Percentiles rank a stretch among this genome's conserved stretches.
Evolutionary conservation across 1,140 invertebrate genomes (phyloP).

Genomic region (Caerostris darwini): DNA sequence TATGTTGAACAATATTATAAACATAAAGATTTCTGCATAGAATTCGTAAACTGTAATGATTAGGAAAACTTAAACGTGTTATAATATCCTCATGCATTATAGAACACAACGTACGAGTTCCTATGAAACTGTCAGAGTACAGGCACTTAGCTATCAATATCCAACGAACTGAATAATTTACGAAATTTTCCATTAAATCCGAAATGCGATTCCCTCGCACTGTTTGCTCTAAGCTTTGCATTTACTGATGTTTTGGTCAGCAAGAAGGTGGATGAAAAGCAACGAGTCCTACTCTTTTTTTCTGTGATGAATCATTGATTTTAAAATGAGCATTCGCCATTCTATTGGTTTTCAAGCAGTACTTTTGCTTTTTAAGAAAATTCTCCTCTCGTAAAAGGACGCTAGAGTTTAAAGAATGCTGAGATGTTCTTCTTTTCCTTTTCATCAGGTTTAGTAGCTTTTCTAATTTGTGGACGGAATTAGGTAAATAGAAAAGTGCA

Average conservation of each 20-base stretch:
- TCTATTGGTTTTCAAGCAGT: too few species aligned
- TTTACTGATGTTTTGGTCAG: too few species aligned
- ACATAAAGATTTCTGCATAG: neutral
- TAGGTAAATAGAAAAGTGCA: too few species aligned
- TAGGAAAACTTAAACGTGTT: neutral
- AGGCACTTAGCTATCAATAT: constrained; percentile 28
- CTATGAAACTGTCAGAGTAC: neutral
- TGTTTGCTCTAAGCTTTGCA: constrained; percentile 3
- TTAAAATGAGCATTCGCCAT: constrained; percentile 48
- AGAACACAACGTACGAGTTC: neutral
- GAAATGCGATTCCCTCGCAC: constrained; percentile 40
- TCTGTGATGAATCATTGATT: constrained; percentile 41
- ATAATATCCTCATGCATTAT: constrained; percentile 14
- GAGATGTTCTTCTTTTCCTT: too few species aligned
- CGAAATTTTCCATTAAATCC: constrained; percentile 54
- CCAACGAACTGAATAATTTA: constrained; percentile 50
- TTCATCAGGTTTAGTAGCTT: too few species aligned
- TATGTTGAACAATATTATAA: too few species aligned
- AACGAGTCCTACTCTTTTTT: too few species aligned
- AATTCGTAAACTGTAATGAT: neutral
- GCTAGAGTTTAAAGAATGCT: too few species aligned
- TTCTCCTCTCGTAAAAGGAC: too few species aligned
- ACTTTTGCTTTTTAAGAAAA: too few species aligned
- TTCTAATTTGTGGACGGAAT: too few species aligned
- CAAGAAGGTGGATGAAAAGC: too few species aligned